Conservation (phyloP, 2,797 vertebrate genomes). For the Lagorchestes hirsutus region DNA sequence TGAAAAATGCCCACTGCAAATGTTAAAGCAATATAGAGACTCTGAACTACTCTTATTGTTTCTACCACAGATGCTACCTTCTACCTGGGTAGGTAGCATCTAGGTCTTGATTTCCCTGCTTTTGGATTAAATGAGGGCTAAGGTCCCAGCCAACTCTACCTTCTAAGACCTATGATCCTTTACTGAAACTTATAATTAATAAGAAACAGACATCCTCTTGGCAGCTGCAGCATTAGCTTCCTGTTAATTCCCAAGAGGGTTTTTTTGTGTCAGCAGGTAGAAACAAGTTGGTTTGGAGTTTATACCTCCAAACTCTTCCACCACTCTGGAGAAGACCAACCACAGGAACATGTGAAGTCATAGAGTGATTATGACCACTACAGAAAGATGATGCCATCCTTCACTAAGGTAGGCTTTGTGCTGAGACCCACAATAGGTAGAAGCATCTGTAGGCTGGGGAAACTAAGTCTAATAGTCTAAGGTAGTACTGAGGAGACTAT, state of each 20-base stretch:
- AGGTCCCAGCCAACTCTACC: not conserved
- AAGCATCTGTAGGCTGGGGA: not conserved
- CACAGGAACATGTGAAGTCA: not conserved
- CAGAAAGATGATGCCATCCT: not conserved
- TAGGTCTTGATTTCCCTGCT: not conserved
- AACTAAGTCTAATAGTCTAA: not conserved
- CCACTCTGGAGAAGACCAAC: not conserved
- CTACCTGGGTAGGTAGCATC: not conserved
- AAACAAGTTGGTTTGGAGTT: not conserved
- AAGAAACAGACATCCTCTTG: not conserved
- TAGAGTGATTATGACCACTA: not conserved
- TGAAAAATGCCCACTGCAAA: not conserved
- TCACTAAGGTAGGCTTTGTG: not conserved
- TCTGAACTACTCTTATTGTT: not conserved
- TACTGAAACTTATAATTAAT: not conserved
- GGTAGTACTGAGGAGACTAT: not conserved
- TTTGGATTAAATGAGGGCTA: not conserved
- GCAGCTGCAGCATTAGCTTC: not conserved
- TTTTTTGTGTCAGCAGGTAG: not conserved
- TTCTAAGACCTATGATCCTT: not conserved
- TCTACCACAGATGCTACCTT: not conserved
- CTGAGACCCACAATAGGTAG: not conserved
- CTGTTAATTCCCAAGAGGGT: not conserved
- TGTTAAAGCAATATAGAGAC: not conserved
- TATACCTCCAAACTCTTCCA: not conserved